Evolutionary conservation across 2,888 invertebrate genomes (phyloP), one percentile per base, ranked within the genome.

Genomic region (Drosophila lacicola): DNA sequence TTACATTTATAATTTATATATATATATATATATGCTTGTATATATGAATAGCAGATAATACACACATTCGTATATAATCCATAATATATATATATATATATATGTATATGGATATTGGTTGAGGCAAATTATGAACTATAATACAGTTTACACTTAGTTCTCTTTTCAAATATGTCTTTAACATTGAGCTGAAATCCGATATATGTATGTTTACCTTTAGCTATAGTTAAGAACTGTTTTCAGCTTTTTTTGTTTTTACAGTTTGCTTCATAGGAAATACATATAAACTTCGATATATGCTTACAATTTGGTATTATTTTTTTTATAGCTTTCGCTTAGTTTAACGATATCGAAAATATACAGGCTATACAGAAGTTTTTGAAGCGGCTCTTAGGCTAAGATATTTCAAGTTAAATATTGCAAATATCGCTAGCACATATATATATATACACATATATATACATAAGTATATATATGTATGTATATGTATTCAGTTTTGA

Each of bases 121-220:
- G 58, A 41, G 56, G 62, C 46, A 64, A 63, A 62, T 66, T 69
- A 69, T 45, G 64, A 50, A 45, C 68, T 78, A 78, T 78, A 69
- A 78, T 78, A 74, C 65, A 78, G 55, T 68, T 63, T 65, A 70
- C 42, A 51, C 61, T 53, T 58, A 50, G 14, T 54, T 46, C 45
- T 33, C 54, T 58, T 58, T n/a, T 29, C 29, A 55, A 53, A 36
- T 54, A 42, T 44, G 45, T 55, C 45, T 61, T 39, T 72, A 76
- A 76, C 65, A 76, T 76, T 76, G 77, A 76, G 77, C 73, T 62
- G 65, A 57, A 65, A 49, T 64, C 29, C 39, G 49, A 45, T 57
- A 41, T 50, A 56, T 60, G 46, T 51, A 34, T 41, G 14, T 17
- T 19, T 29, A 29, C 8, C 8, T 29, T 29, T 29, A 29, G 29